These are phyloP conservation scores for Rhopalosiphum padi DNA, from an alignment of 1,140 invertebrate species.

Conservation along the genomic window DNA sequence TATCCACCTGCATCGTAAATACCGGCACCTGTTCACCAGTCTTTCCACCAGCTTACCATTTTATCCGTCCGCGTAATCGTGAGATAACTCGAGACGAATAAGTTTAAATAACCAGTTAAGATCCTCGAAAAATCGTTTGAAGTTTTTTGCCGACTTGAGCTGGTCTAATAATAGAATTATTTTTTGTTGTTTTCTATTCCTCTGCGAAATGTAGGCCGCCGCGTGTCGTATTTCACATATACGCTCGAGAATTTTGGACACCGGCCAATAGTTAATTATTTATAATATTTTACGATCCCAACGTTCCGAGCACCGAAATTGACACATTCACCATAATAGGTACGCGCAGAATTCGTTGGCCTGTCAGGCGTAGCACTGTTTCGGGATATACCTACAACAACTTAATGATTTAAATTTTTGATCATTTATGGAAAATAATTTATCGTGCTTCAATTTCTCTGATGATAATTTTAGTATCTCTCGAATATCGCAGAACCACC, in stretches of 20 bases:
- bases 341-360: neutral
- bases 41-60: neutral
- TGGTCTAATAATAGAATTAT: slow-evolving; percentile 4
- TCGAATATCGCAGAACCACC: neutral
- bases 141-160: neutral
- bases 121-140: neutral
- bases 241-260: neutral
- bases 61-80: neutral
- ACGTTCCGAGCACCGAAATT: neutral
- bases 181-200: neutral
- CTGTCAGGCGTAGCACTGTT: neutral
- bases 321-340: neutral
- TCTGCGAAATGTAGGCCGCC: slow-evolving; percentile 42
- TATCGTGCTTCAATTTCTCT: neutral
- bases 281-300: slow-evolving; percentile 6
- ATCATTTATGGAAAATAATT: neutral
- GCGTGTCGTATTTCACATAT: slow-evolving; percentile 44
- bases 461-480: neutral
- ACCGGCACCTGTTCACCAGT: neutral
- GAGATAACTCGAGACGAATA: neutral
- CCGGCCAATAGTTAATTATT: slow-evolving; percentile 17
- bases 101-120: neutral
- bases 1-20: neutral
- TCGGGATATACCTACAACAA: neutral
- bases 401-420: neutral